These are phyloP conservation scores for Maniola hyperantus DNA, from an alignment of 2,888 invertebrate genomes.

Conservation along the genomic window DNA sequence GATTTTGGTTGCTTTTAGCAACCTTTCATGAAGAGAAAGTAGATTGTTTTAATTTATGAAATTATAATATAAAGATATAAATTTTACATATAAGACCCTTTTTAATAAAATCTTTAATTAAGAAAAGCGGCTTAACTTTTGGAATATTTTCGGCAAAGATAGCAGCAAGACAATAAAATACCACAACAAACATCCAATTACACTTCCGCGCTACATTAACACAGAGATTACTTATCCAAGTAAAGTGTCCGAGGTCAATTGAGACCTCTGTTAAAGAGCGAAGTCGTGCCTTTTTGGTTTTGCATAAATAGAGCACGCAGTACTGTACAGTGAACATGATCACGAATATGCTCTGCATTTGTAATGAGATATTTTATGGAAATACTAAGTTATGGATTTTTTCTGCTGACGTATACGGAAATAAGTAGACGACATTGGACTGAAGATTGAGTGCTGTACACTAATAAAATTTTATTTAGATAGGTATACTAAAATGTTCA, in stretches of 20 bases:
- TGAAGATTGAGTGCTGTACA: neutral
- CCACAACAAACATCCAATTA: neutral
- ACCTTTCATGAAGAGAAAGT: slow-evolving; percentile 4
- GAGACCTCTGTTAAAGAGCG: slow-evolving; percentile 19
- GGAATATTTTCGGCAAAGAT: neutral
- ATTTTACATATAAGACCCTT: neutral
- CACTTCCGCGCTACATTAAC: neutral
- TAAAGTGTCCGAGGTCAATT: neutral
- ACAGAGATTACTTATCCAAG: neutral
- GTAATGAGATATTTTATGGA: neutral
- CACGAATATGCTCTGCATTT: slow-evolving; percentile 20
- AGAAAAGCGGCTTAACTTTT: neutral
- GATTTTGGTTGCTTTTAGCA: too few relatives aligned
- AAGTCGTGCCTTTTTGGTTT: slow-evolving; percentile 24
- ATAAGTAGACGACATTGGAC: neutral
- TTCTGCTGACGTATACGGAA: neutral
- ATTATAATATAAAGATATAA: slow-evolving; percentile 3
- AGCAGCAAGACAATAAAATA: neutral
- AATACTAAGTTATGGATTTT: neutral
- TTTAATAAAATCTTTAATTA: neutral
- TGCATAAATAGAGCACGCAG: slow-evolving; percentile 24
- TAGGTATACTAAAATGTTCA: too few relatives aligned
- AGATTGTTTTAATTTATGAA: neutral
- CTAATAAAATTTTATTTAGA: too few relatives aligned
- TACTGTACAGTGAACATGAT: slow-evolving; percentile 13